Base-by-base conservation (phyloP, 2,113 vertebrate genomes). In the Pteronura brasiliensis region DNA sequence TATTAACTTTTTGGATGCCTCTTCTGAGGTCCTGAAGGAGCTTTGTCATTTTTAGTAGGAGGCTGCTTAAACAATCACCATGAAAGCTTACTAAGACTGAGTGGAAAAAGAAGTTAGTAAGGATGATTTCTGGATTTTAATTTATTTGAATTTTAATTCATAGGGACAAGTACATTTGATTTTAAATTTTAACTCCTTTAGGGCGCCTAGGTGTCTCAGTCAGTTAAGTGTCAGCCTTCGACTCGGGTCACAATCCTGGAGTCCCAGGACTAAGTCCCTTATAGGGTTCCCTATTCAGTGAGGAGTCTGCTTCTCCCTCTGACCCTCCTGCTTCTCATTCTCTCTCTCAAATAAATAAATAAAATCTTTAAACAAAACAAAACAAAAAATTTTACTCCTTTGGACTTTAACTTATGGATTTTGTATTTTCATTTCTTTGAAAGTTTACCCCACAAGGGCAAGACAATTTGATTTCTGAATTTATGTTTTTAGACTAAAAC, bases 381-480 rank as follows among this genome's bases (percentile, higher is more conserved):
- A 34, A 67, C 29, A 15, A 67, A 65, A 31, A 67, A 15, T 31
- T 31, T 65, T 34, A 67, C 63, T 67, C 14, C 63, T 67, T 74
- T 96, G 34, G 36, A 90, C 18, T 88, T 87, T 63, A 90, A 72
- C 13, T 84, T 83, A 47, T 6, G 79, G 52, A 76, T 88, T 71
- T 93, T 82, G 7, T 79, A 69, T 31, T 71, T 91, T 61, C 12
- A 90, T 57, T 90, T 93, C 39, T 88, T 88, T 91, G 27, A 25
- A 36, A 77, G 93, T 88, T 93, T 93, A 90, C 36, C 67, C 88
- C 44, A 67, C 1, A 17, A 49, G 13, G 13, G 10, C 4, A 85
- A 71, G 57, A 71, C 4, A 49, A 95, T 72, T 90, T 72, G 42
- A 96, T 90, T 96, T 95, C 61, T 88, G 5, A 91, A 72, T 96